Conservation (phyloP, 1,140 invertebrate species). For the Prorops nasuta region DNA sequence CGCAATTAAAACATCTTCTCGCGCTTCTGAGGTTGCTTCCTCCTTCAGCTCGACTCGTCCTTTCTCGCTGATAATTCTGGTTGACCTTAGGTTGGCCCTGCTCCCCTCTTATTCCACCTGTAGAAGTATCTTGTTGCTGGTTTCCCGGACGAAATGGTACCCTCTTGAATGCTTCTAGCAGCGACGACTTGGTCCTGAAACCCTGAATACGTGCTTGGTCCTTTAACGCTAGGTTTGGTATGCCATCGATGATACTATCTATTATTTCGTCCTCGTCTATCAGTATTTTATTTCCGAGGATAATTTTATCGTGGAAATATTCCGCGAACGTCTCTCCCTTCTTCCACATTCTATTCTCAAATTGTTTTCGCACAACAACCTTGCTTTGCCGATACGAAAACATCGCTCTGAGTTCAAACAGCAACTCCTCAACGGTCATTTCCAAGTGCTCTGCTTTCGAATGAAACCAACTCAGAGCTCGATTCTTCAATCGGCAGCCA, state of each 20-base stretch:
- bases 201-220: constrained; percentile 2
- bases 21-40: background rate
- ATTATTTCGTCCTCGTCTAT: constrained; percentile 4
- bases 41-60: background rate
- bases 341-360: background rate
- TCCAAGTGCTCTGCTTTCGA: background rate
- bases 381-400: background rate
- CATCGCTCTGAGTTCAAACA: background rate
- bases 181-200: background rate
- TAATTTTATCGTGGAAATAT: constrained; percentile 13
- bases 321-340: constrained; percentile 5
- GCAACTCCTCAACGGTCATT: background rate
- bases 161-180: constrained; percentile 4
- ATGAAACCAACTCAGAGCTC: background rate
- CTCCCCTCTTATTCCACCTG: background rate
- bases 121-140: background rate
- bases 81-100: background rate
- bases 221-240: background rate
- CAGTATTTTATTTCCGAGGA: constrained; percentile 2
- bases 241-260: constrained; percentile 9
- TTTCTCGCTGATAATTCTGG: background rate
- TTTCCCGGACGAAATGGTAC: background rate
- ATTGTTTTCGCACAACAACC: background rate
- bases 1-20: constrained; percentile 7
- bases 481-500: background rate